Percentiles rank a stretch among this genome's conserved stretches.
phyloP scores from a whole-genome alignment of 2,888 invertebrate species.

The Lasioglossum figueresi region DNA sequence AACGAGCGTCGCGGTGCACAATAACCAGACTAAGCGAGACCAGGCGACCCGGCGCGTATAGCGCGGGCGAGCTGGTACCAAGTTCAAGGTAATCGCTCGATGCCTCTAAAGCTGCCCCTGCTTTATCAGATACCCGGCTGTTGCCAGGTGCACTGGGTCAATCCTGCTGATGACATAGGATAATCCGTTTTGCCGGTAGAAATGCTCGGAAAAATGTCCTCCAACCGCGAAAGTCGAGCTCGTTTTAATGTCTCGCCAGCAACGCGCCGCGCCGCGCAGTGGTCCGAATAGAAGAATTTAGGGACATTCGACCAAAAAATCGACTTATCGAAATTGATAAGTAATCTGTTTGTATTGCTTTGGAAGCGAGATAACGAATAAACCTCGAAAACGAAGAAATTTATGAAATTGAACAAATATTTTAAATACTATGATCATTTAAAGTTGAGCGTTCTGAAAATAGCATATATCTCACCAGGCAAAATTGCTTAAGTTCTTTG shows the following conservation, averaged over 20 bases:
- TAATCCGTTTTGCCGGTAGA: background rate
- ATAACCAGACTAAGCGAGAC: slow-evolving; percentile 46
- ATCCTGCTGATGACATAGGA: background rate
- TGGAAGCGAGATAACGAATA: too few species aligned
- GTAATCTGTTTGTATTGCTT: too few species aligned
- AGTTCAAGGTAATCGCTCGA: slow-evolving; percentile 61
- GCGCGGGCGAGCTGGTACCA: slow-evolving; percentile 29
- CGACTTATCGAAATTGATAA: too few species aligned
- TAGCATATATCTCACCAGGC: too few species aligned
- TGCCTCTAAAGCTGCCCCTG: background rate
- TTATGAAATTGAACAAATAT: too few species aligned
- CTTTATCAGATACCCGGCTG: background rate
- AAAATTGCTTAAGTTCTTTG: too few species aligned
- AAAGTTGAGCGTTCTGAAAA: too few species aligned
- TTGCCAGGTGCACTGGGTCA: background rate
- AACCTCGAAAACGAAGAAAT: too few species aligned
- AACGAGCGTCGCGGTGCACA: slow-evolving; percentile 47
- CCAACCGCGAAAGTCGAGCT: background rate
- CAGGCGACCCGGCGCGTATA: background rate
- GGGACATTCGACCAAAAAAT: too few species aligned
- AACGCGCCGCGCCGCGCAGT: background rate
- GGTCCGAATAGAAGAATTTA: too few species aligned
- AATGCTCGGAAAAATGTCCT: background rate
- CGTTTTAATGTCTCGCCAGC: background rate
- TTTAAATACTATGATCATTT: too few species aligned